Evolutionary conservation across 2,888 invertebrate genomes (phyloP).

Genomic region (Pegoplata infirma): DNA sequence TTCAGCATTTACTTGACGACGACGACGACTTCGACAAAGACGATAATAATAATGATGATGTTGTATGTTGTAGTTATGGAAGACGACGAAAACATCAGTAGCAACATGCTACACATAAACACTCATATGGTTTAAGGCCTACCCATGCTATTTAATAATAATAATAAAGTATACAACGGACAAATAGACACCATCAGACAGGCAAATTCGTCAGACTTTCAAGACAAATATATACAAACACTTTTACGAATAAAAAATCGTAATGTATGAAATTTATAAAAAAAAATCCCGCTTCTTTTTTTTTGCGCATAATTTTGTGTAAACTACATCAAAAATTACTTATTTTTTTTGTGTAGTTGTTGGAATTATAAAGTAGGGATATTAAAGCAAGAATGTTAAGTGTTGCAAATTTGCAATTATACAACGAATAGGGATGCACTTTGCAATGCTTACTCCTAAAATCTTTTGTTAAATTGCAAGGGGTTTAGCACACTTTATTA

Average conservation of each 20-base stretch:
- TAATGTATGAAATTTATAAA: not conserved
- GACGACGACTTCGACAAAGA: too few relatives aligned
- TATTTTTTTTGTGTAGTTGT: not conserved
- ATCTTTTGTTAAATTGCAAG: too few relatives aligned
- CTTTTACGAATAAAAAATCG: not conserved
- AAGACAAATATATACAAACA: not conserved
- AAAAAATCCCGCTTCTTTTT: not conserved
- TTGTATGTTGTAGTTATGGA: conserved; percentile 14
- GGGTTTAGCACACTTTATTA: too few relatives aligned
- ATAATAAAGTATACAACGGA: conserved; percentile 10
- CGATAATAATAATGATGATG: conserved; percentile 11
- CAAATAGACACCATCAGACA: conserved; percentile 11
- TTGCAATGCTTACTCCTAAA: too few relatives aligned
- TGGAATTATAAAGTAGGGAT: not conserved
- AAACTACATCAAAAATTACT: conserved; percentile 18
- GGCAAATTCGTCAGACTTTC: conserved; percentile 11
- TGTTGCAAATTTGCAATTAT: too few relatives aligned
- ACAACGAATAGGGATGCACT: too few relatives aligned
- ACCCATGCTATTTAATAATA: conserved; percentile 19
- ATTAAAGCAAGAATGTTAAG: too few relatives aligned
- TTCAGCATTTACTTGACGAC: conserved; percentile 62
- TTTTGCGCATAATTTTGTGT: conserved; percentile 35
- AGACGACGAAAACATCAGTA: not conserved
- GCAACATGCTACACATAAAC: too few relatives aligned
- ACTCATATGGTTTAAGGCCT: conserved; percentile 7